Percentiles rank a stretch among this genome's conserved stretches.
These are phyloP conservation scores for Watsonalla binaria DNA, from an alignment of 2,888 invertebrate genomes.

Conservation along the genomic window DNA sequence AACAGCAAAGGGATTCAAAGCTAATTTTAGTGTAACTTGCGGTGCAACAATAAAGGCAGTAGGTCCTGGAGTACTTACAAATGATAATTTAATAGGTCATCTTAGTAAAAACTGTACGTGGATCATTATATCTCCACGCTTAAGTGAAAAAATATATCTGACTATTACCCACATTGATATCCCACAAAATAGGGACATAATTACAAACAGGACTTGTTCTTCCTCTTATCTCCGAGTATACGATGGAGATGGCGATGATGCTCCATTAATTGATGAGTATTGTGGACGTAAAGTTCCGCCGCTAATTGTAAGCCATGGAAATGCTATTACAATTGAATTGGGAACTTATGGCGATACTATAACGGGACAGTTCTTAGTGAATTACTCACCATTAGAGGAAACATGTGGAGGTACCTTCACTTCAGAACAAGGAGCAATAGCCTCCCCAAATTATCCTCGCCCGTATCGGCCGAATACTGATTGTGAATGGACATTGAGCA, in stretches of 20 bases:
- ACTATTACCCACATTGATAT: conserved; percentile 81
- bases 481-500: conserved; percentile 84
- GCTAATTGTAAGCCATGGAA: conserved; percentile 83
- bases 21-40: conserved; percentile 82
- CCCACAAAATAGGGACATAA: conserved; percentile 34
- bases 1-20: conserved; percentile 87
- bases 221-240: conserved; percentile 75
- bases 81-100: conserved; percentile 45
- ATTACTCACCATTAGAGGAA: conserved; percentile 66
- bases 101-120: conserved; percentile 82
- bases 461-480: conserved; percentile 83
- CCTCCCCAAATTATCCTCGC: conserved; percentile 92
- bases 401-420: conserved; percentile 91
- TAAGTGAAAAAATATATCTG: conserved; percentile 82
- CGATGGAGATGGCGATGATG: conserved; percentile 82
- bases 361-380: conserved; percentile 54
- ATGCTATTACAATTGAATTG: conserved; percentile 75
- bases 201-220: conserved; percentile 47
- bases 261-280: conserved; percentile 82
- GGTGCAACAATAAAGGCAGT: conserved; percentile 81
- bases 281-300: conserved; percentile 82
- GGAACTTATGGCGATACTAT: conserved; percentile 46
- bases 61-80: conserved; percentile 75
- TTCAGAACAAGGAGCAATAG: conserved; percentile 84
- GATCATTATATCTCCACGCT: conserved; percentile 78